Evolutionary conservation across 1,140 invertebrate species (phyloP), one percentile per base, ranked within the genome.

Genomic region (Drosophila kikkawai): DNA sequence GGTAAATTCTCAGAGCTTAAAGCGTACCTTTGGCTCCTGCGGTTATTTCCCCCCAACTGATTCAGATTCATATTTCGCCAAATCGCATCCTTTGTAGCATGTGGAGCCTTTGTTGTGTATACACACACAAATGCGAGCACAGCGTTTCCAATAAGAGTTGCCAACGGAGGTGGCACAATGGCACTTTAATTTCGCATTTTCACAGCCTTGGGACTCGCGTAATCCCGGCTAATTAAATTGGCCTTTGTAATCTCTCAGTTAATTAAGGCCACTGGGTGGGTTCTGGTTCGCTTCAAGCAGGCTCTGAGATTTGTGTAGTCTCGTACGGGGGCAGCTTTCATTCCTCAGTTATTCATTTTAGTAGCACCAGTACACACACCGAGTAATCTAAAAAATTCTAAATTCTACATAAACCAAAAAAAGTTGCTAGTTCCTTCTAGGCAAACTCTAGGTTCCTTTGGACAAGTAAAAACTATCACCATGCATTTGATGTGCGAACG

Each of bases 401-500:
- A 73, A 73, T 71, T 71, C 7, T 41, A 13, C 41, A 11, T 32
- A 32, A 4, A 34, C 7, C 19, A 29, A 29, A 2, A 36, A 71
- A 48, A 47, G 26, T 57, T 7, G 7, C n/a, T 22, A 13, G 60
- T 66, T 39, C 3, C 11, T 36, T n/a, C 5, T 7, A 37, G 15
- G 36, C 11, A n/a, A 17, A 26, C 22, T 12, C 19, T 9, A 48
- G 41, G 7, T 22, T 4, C 13, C 13, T 37, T 50, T 17, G 11
- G 44, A 4, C 26, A 29, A 42, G 3, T 26, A 34, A 9, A 34
- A 17, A 11, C 9, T 42, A n/a, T 4, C 44, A 71, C 55, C 12
- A 88, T 88, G 85, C 56, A 85, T 64, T 56, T 90, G 68, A 69
- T 77, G 79, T 90, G 85, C 71, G 85, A 90, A 42, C 86, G 85